Conservation (phyloP, 2,797 vertebrate species). For the Coreius guichenoti region DNA sequence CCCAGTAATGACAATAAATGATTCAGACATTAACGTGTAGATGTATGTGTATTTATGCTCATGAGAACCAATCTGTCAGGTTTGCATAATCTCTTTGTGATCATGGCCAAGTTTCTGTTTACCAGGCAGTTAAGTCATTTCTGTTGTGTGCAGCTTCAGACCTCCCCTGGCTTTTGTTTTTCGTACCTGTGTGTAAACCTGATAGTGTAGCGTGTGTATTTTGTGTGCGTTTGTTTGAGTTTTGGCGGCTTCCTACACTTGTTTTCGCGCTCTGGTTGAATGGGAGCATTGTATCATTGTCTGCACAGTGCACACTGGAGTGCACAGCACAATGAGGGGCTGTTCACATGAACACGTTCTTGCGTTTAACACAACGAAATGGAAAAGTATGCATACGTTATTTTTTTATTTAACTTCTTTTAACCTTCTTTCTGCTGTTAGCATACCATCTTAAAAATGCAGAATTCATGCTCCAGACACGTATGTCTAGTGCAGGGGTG, state of each 20-base stretch:
- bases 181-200: constrained; percentile 32
- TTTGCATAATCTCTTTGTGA: constrained; percentile 72
- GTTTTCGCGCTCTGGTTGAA: constrained; percentile 68
- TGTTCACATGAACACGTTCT: constrained; percentile 8
- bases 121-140: constrained; percentile 65
- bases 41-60: constrained; percentile 28
- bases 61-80: constrained; percentile 51
- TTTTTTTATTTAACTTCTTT: not conserved
- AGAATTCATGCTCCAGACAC: not conserved
- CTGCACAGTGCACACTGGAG: constrained; percentile 28
- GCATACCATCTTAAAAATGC: not conserved
- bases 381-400: not conserved
- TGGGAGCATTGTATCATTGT: constrained; percentile 67
- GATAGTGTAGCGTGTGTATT: constrained; percentile 40
- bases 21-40: constrained; percentile 34
- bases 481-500: too few relatives aligned
- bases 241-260: constrained; percentile 60
- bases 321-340: not conserved
- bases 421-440: not conserved
- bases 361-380: not conserved
- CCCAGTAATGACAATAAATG: constrained; percentile 55
- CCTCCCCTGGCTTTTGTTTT: constrained; percentile 70
- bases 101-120: constrained; percentile 84
- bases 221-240: constrained; percentile 32
- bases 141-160: constrained; percentile 71